phyloP scores from a whole-genome alignment of 2,113 vertebrate genomes.

The Ochotona princeps region DNA sequence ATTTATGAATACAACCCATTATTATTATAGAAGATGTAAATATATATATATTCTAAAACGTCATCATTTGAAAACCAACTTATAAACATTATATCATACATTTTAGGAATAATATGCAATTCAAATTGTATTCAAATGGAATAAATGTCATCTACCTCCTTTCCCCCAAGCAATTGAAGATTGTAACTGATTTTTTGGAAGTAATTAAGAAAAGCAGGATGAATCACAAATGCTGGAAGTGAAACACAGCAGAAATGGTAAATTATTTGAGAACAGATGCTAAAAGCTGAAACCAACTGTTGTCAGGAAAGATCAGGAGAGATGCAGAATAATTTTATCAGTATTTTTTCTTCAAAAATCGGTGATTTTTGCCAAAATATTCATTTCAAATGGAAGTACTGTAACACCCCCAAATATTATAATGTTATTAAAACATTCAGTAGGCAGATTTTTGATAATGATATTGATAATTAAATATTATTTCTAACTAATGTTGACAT shows the following conservation, averaged over 20 bases:
- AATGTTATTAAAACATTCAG: background rate
- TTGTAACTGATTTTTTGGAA: conserved; percentile 60
- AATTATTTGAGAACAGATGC: conserved; percentile 72
- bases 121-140: conserved; percentile 49
- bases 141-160: conserved; percentile 50
- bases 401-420: background rate
- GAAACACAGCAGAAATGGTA: conserved; percentile 58
- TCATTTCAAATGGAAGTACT: background rate
- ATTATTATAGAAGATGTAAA: conserved; percentile 45
- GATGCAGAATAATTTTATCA: background rate
- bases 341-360: background rate
- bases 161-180: conserved; percentile 38
- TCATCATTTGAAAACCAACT: conserved; percentile 57
- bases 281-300: conserved; percentile 44
- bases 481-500: too few species aligned
- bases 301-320: conserved; percentile 22
- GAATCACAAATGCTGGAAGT: conserved; percentile 64
- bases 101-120: conserved; percentile 42
- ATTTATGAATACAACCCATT: background rate
- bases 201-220: conserved; percentile 68
- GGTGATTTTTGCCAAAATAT: background rate
- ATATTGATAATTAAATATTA: background rate
- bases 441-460: background rate
- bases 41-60: conserved; percentile 1
- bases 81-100: conserved; percentile 23